Percentiles rank a stretch among this genome's conserved stretches.
phyloP scores from a whole-genome alignment of 2,113 vertebrate genomes.

The Centropus bengalensis region DNA sequence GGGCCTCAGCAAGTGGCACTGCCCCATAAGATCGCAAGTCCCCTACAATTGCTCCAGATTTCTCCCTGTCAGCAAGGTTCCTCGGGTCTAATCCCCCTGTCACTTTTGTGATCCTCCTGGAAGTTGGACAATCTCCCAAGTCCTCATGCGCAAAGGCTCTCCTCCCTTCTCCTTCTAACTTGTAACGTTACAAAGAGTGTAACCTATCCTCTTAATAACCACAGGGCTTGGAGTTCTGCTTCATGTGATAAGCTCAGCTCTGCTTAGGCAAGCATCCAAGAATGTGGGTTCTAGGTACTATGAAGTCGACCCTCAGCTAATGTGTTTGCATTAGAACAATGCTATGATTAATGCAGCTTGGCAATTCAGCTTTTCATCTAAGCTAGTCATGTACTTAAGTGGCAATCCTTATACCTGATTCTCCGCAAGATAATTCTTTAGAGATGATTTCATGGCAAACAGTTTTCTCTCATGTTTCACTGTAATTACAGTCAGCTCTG shows the following conservation, averaged over 20 bases:
- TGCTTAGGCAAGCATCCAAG: conserved; percentile 6
- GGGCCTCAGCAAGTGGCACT: background rate
- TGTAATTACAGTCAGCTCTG: conserved; percentile 27
- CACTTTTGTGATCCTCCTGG: background rate
- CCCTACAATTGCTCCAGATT: background rate
- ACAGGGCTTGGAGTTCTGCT: background rate
- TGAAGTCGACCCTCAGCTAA: background rate
- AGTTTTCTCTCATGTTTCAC: conserved; percentile 55
- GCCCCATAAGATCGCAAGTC: background rate
- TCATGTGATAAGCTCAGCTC: background rate
- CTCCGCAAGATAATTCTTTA: conserved; percentile 46
- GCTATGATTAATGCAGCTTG: background rate
- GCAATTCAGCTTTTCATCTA: conserved; percentile 33
- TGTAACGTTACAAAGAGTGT: background rate
- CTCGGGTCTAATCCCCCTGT: background rate
- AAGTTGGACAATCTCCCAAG: background rate
- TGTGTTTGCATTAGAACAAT: background rate
- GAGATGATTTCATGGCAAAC: conserved; percentile 28
- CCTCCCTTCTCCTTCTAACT: background rate
- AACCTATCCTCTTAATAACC: background rate
- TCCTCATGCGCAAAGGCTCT: background rate
- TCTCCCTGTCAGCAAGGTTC: background rate
- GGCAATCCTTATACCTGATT: conserved; percentile 13
- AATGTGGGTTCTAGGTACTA: background rate
- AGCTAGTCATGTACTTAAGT: background rate